Conservation (phyloP, 2,113 vertebrate genomes). For the Neodontobutis hainanensis region DNA sequence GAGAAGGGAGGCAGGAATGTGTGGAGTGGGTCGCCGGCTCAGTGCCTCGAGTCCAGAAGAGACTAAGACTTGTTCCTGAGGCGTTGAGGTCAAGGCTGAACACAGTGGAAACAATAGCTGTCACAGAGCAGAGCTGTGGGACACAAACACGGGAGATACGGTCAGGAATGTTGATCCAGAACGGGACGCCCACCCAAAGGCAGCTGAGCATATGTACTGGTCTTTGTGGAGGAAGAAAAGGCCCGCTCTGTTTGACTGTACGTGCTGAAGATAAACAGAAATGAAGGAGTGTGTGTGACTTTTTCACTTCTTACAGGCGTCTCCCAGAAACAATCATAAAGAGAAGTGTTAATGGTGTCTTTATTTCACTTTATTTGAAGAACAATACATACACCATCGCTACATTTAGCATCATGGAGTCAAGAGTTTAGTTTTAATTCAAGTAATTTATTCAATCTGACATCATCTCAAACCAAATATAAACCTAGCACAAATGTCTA, state of each 20-base stretch:
- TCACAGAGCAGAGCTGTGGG: slow-evolving; percentile 74
- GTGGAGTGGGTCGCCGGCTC: slow-evolving; percentile 64
- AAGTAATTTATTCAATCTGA: too few species aligned
- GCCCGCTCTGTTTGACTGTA: slow-evolving; percentile 43
- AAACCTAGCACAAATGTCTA: too few species aligned
- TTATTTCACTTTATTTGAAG: too few species aligned
- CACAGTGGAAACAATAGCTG: slow-evolving; percentile 66
- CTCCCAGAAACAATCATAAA: not conserved
- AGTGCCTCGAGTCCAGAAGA: slow-evolving; percentile 69
- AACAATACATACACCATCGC: too few species aligned
- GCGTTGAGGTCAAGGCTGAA: slow-evolving; percentile 46
- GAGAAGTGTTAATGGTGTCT: not conserved
- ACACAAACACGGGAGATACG: slow-evolving; percentile 74
- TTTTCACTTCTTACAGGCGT: not conserved
- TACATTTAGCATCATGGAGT: too few species aligned
- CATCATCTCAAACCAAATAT: too few species aligned
- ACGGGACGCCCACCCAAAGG: slow-evolving; percentile 69
- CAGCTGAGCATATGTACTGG: slow-evolving; percentile 48
- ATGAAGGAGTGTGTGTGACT: not conserved
- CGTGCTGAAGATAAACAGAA: not conserved
- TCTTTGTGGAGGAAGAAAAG: slow-evolving; percentile 29
- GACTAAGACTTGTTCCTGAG: slow-evolving; percentile 70
- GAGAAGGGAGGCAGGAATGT: slow-evolving; percentile 72
- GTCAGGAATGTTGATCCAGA: slow-evolving; percentile 73
- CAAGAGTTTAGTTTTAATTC: too few species aligned